Percentiles rank a stretch among this genome's conserved stretches.
These are phyloP conservation scores for Lepidurus apus DNA, from an alignment of 1,140 invertebrate genomes.

Conservation along the genomic window DNA sequence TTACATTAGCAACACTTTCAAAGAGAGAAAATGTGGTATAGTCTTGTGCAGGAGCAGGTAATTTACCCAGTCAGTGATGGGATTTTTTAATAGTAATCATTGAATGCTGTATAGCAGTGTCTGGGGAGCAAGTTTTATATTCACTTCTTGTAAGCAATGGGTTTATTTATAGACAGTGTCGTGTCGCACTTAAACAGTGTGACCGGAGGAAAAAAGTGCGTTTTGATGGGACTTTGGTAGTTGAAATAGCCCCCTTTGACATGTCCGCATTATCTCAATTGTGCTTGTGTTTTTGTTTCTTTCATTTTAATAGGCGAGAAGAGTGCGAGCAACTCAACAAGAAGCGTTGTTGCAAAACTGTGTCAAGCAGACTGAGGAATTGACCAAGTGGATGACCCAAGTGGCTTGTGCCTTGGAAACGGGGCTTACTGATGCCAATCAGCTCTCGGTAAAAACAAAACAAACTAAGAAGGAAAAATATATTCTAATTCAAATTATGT, in stretches of 20 bases:
- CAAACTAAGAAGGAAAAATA: neutral
- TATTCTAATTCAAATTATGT: no score
- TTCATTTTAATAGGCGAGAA: constrained; percentile 20
- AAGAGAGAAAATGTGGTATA: neutral
- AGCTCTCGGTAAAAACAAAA: neutral
- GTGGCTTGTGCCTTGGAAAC: constrained; percentile 24
- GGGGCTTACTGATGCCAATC: neutral
- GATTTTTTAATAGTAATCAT: no score
- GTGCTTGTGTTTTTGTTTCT: neutral
- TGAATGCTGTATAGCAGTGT: no score
- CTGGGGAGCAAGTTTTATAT: no score
- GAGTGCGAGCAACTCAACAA: constrained; percentile 25
- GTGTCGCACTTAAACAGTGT: no score
- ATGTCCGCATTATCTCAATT: neutral
- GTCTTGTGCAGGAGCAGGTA: neutral
- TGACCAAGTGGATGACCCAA: constrained; percentile 29
- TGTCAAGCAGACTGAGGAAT: constrained; percentile 32
- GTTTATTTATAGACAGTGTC: no score
- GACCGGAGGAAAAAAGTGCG: no score
- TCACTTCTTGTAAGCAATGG: no score
- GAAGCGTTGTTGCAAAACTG: constrained; percentile 30
- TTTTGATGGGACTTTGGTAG: no score
- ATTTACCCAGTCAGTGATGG: neutral
- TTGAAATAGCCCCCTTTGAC: no score
- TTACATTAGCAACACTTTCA: neutral